Evolutionary conservation across 2,113 vertebrate genomes (phyloP).

Genomic region (Ammodytes marinus): DNA sequence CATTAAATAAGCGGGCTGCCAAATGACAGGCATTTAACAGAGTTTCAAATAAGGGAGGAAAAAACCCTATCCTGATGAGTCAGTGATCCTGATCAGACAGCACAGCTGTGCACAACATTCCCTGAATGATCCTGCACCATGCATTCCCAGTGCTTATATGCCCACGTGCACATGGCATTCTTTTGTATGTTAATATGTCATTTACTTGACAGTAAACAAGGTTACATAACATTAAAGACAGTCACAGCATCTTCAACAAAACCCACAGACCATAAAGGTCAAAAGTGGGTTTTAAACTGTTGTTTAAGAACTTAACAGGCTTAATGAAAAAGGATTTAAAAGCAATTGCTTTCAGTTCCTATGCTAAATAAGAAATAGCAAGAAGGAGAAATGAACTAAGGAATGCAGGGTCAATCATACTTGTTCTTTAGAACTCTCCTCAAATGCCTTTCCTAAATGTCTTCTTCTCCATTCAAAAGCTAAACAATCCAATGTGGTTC

Average conservation of each 20-base stretch:
- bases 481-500: neutral
- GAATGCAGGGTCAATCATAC: slow-evolving; percentile 20
- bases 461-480: slow-evolving; percentile 1
- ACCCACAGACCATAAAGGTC: slow-evolving; percentile 48
- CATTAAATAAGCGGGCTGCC: slow-evolving; percentile 61
- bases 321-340: slow-evolving; percentile 43
- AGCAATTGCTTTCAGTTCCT: slow-evolving; percentile 23
- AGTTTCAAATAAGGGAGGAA: slow-evolving; percentile 33
- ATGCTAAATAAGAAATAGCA: slow-evolving; percentile 15
- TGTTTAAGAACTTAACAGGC: slow-evolving; percentile 49
- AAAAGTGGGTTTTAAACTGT: slow-evolving; percentile 40
- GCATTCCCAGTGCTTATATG: neutral
- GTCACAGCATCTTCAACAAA: slow-evolving; percentile 37
- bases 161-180: slow-evolving; percentile 21
- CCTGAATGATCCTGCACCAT: slow-evolving; percentile 18
- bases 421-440: slow-evolving; percentile 15
- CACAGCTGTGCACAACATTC: slow-evolving; percentile 31
- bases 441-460: slow-evolving; percentile 27
- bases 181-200: slow-evolving; percentile 23
- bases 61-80: slow-evolving; percentile 27
- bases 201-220: slow-evolving; percentile 25
- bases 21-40: slow-evolving; percentile 68
- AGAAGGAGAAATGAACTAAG: slow-evolving; percentile 10
- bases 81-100: slow-evolving; percentile 37
- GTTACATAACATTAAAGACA: slow-evolving; percentile 38